Evolutionary conservation across 2,888 invertebrate genomes (phyloP).

Genomic region (Sinohyriopsis cumingii): DNA sequence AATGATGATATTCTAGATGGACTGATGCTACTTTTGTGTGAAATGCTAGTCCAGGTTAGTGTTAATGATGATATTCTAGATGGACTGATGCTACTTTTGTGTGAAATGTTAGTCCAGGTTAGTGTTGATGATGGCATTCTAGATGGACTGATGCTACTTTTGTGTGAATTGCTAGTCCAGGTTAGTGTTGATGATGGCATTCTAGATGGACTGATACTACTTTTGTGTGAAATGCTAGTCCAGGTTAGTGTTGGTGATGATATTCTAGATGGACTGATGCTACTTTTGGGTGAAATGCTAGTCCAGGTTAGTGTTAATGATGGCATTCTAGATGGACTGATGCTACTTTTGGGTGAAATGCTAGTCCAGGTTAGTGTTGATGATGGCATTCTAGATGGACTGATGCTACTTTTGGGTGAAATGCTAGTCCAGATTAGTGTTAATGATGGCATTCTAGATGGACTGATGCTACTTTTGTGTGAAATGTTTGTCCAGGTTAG

Average conservation of each 20-base stretch:
- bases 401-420: conserved; percentile 66
- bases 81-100: conserved; percentile 66
- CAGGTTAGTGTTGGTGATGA: conserved; percentile 69
- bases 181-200: conserved; percentile 68
- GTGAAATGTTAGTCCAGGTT: conserved; percentile 66
- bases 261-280: conserved; percentile 67
- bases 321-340: conserved; percentile 68
- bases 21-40: conserved; percentile 64
- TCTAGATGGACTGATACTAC: conserved; percentile 66
- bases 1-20: conserved; percentile 70
- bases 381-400: conserved; percentile 69
- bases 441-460: conserved; percentile 69
- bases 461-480: conserved; percentile 65
- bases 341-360: conserved; percentile 66
- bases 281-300: conserved; percentile 66
- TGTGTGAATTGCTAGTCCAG: conserved; percentile 66
- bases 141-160: conserved; percentile 66
- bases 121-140: conserved; percentile 68
- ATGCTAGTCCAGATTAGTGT: conserved; percentile 60
- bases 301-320: conserved; percentile 59
- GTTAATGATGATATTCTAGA: conserved; percentile 67
- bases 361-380: conserved; percentile 65
- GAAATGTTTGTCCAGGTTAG: conserved; percentile 65
- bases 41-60: conserved; percentile 63
- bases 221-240: conserved; percentile 65